phyloP scores from a whole-genome alignment of 2,797 vertebrate genomes.

The Tolypeutes matacus region DNA sequence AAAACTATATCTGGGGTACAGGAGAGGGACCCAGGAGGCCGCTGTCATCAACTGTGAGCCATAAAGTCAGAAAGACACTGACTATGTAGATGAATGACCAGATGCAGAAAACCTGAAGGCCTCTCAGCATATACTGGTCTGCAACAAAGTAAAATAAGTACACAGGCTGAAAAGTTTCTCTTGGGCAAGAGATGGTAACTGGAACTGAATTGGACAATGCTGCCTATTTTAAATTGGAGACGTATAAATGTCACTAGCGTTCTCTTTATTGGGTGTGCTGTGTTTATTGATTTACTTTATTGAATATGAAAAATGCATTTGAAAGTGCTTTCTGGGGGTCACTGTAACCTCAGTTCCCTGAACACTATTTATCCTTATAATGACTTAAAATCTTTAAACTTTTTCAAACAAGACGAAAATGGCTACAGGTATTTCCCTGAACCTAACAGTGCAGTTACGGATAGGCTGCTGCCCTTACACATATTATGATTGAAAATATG shows the following conservation, averaged over 20 bases:
- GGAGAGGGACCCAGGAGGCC: background rate
- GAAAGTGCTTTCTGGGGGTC: constrained; percentile 12
- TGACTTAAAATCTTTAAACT: background rate
- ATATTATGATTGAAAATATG: background rate
- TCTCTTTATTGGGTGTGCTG: background rate
- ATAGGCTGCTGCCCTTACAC: background rate
- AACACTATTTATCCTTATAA: background rate
- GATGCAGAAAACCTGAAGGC: background rate
- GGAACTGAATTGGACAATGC: background rate
- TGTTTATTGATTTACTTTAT: constrained; percentile 22
- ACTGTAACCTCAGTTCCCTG: background rate
- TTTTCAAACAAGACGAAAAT: background rate
- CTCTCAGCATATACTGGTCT: background rate
- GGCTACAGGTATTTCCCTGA: background rate
- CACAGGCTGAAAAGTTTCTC: background rate
- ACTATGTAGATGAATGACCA: background rate
- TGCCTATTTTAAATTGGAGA: constrained; percentile 42
- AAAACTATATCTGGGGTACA: background rate
- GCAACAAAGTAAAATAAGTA: background rate
- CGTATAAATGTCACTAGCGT: background rate
- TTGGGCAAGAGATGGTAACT: background rate
- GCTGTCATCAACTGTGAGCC: background rate
- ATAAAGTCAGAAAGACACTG: background rate
- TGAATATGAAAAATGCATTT: constrained; percentile 23
- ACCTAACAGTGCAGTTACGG: background rate